phyloP scores from a whole-genome alignment of 2,888 invertebrate genomes.

The Agrilus cyanescens region DNA sequence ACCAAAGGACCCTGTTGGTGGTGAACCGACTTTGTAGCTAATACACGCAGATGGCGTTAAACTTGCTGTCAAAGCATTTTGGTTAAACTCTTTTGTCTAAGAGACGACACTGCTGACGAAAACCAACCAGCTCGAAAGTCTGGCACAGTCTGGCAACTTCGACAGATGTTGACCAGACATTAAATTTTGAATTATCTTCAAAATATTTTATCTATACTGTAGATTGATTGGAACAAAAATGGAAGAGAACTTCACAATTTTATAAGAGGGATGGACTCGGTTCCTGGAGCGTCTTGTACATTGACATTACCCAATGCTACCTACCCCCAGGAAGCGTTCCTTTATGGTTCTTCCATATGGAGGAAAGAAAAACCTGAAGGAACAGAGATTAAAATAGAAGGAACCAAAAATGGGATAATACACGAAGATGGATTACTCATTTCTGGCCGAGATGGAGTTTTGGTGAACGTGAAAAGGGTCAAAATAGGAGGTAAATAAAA shows the following conservation, averaged over 20 bases:
- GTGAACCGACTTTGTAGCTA: background rate
- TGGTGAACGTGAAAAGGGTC: slow-evolving; percentile 42
- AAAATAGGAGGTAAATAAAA: slow-evolving; percentile 25
- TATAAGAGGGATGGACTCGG: slow-evolving; percentile 86
- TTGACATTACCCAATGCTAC: slow-evolving; percentile 28
- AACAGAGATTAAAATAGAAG: slow-evolving; percentile 47
- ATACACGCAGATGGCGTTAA: too few species aligned
- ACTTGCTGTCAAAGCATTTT: too few species aligned
- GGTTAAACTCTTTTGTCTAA: too few species aligned
- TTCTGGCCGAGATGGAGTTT: slow-evolving; percentile 66
- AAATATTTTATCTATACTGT: slow-evolving; percentile 13
- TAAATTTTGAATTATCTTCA: slow-evolving; percentile 4
- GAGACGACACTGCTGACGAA: too few species aligned
- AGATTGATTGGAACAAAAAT: slow-evolving; percentile 60
- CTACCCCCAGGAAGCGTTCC: slow-evolving; percentile 51
- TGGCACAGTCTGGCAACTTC: too few species aligned
- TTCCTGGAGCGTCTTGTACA: slow-evolving; percentile 72
- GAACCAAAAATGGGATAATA: slow-evolving; percentile 52
- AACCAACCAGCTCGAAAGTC: too few species aligned
- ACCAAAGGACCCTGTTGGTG: background rate
- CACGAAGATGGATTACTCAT: slow-evolving; percentile 72
- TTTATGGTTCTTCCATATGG: slow-evolving; percentile 77
- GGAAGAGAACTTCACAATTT: slow-evolving; percentile 80
- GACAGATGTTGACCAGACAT: too few species aligned
- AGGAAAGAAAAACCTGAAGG: slow-evolving; percentile 42